Percentiles rank a stretch among this genome's conserved stretches.
Evolutionary conservation across 1,140 invertebrate species (phyloP).

Genomic region (Xylocopa sonorina): DNA sequence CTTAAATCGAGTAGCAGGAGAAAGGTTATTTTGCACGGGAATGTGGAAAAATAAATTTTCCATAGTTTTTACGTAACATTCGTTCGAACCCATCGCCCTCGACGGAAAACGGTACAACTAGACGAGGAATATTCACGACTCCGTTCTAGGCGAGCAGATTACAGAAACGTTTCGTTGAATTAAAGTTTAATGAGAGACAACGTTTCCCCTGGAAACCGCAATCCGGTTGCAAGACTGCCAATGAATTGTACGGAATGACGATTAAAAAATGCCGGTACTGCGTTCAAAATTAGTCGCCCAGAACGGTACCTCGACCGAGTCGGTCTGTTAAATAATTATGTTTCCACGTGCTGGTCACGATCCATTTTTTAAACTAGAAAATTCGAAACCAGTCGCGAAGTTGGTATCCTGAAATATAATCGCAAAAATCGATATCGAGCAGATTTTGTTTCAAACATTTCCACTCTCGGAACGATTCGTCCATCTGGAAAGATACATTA

Average conservation of each 20-base stretch:
- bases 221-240: constrained; percentile 34
- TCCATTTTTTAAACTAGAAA: constrained; percentile 24
- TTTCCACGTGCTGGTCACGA: constrained; percentile 23
- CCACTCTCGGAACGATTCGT: too few relatives aligned
- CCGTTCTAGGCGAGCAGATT: neutral
- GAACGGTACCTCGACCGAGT: constrained; percentile 59
- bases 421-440: too few relatives aligned
- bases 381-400: constrained; percentile 5
- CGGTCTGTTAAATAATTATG: constrained; percentile 19
- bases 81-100: neutral
- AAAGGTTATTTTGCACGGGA: neutral
- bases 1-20: neutral
- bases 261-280: constrained; percentile 24
- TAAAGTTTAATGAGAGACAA: constrained; percentile 43
- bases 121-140: constrained; percentile 13
- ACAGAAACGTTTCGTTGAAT: constrained; percentile 24
- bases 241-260: constrained; percentile 22
- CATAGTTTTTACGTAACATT: neutral
- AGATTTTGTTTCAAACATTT: too few relatives aligned
- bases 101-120: constrained; percentile 9
- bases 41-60: too few relatives aligned
- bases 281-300: constrained; percentile 7
- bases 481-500: too few relatives aligned
- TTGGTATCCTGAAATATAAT: neutral
- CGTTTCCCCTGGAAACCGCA: constrained; percentile 39